Evolutionary conservation across 2,113 vertebrate species (phyloP), one percentile per base, ranked within the genome.

Genomic region (Sminthopsis crassicaudata): DNA sequence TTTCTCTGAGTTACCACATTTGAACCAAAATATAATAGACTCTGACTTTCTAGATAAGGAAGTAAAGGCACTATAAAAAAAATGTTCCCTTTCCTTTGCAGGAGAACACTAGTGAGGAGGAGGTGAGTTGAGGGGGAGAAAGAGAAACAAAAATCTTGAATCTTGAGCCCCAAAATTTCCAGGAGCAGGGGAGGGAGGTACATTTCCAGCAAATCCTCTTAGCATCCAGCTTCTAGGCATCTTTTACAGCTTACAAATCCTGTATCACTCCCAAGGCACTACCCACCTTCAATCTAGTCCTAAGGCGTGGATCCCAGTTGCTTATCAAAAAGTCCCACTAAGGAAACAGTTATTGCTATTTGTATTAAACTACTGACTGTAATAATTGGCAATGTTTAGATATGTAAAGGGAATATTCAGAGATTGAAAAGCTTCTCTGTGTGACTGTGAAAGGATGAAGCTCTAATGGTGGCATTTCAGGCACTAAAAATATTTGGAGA

Each of bases 231-330:
- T 84, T 84, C 67, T 42, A 23, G 67, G 6, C 67, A 84, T 42
- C 67, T 5, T 42, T 76, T 84, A 42, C 67, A 22, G n/a, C 19
- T 84, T 84, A n/a, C n/a, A 84, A 42, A 84, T n/a, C 6, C 67
- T 42, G 2, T 42, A 42, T 84, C 36, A 42, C n/a, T 4, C 36
- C n/a, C 8, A 84, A 42, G 67, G 16, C 19, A 84, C n/a, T 42
- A 16, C 24, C 30, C 10, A 96, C 14, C 26, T 50, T 93, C n/a
- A 76, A 51, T 93, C 48, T 93, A 50, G 90, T 90, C n/a, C 94
- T 51, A 3, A 93, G 4, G n/a, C 53, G 10, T 1, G 0, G 88
- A 10, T 23, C 36, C 25, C 30, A 94, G 53, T 84, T 42, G 16
- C n/a, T n/a, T 84, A 7, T 84, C 19, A 42, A 84, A n/a, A n/a